These are phyloP conservation scores for Tinamus guttatus DNA, from an alignment of 2,113 vertebrate species.

Conservation along the genomic window DNA sequence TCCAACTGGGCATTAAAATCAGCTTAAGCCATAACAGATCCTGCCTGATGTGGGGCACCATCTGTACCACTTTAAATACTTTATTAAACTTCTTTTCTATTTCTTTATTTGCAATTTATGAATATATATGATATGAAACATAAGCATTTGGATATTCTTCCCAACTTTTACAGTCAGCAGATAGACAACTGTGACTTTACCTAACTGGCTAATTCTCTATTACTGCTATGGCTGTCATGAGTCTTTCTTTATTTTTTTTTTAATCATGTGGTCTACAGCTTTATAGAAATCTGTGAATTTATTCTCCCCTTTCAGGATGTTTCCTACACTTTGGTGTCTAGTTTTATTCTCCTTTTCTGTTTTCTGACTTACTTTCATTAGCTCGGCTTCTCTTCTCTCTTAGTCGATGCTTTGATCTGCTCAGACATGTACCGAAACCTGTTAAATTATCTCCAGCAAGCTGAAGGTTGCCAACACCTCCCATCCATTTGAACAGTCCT, in stretches of 20 bases:
- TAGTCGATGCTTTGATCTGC: neutral
- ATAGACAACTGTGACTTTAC: neutral
- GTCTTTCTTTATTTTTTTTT: neutral
- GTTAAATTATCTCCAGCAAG: neutral
- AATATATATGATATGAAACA: neutral
- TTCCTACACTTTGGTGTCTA: neutral
- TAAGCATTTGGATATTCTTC: neutral
- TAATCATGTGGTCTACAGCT: neutral
- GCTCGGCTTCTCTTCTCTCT: neutral
- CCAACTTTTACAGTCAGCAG: neutral
- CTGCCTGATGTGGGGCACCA: neutral
- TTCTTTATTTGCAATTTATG: conserved; percentile 1
- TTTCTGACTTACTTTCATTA: neutral
- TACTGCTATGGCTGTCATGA: neutral
- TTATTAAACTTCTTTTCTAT: neutral
- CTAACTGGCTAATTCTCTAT: neutral
- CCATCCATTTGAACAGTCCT: neutral
- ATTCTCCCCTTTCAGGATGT: neutral
- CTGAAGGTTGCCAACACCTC: neutral
- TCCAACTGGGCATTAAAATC: conserved; percentile 51
- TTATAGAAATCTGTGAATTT: neutral
- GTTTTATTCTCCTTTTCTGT: neutral
- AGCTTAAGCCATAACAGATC: conserved; percentile 15
- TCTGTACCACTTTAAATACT: neutral
- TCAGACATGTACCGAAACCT: neutral